Evolutionary conservation across 2,113 vertebrate species (phyloP).

Genomic region (Epinephelus moara): DNA sequence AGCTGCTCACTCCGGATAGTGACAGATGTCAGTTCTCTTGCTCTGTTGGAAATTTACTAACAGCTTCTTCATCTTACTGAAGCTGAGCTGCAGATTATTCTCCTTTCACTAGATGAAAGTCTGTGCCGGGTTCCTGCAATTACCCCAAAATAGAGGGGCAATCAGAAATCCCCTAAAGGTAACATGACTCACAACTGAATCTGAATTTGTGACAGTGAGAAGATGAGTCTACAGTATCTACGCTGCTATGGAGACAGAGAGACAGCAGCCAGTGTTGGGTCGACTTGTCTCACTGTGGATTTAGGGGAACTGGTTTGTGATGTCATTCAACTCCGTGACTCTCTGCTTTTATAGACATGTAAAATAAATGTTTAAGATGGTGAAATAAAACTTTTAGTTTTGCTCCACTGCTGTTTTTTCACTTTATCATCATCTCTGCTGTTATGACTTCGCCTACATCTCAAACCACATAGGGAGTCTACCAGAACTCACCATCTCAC

Average conservation of each 20-base stretch:
- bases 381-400: not conserved
- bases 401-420: not conserved
- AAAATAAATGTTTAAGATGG: not conserved
- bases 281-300: not conserved
- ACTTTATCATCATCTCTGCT: not conserved
- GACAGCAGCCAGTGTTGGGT: not conserved
- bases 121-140: not conserved
- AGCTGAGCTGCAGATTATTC: not conserved
- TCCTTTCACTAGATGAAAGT: not conserved
- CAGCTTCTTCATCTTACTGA: not conserved
- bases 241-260: not conserved
- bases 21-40: slow-evolving; percentile 1
- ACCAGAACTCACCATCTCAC: too few relatives aligned
- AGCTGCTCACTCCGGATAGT: not conserved
- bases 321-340: not conserved
- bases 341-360: not conserved
- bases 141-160: not conserved
- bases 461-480: too few relatives aligned
- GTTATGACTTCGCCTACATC: too few relatives aligned
- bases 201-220: not conserved
- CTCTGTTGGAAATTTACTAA: slow-evolving; percentile 13
- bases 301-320: not conserved
- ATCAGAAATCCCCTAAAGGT: not conserved
- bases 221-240: not conserved
- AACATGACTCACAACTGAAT: not conserved